Evolutionary conservation across 2,797 vertebrate species (phyloP), one percentile per base, ranked within the genome.

Genomic region (Rallus crepitans): DNA sequence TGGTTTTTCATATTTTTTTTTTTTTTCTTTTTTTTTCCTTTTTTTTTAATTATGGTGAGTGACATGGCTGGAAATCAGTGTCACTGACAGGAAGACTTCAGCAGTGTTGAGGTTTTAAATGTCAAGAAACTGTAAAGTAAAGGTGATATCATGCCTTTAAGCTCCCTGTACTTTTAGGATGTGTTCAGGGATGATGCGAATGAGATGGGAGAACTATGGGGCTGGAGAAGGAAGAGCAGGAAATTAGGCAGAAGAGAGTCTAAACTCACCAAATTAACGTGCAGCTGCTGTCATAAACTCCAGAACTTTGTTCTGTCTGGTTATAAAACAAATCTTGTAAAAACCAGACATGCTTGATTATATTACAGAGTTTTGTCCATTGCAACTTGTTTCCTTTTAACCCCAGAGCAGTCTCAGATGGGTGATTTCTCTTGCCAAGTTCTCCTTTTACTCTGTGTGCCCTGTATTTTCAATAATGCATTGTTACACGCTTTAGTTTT

Each of bases 141-240:
- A 78, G 12, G 4, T 23, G 27, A 23, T 15, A 64, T 50, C 30
- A 31, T 2, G 6, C 3, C 12, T 70, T 57, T 13, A 23, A 37
- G 12, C 2, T 12, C 27, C 14, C 8, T 31, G 20, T 24, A 37
- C 21, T 84, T 83, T 92, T 27, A 31, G 57, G 35, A 28, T 8
- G 4, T 2, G 1, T n/a, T 63, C 2, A 0, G 25, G 21, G 11
- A 17, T 65, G 48, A 16, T 15, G 6, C 12, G 33, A 60, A 79
- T 39, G 47, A 71, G 27, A 45, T 3, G 3, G 23, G 6, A 65
- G 27, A 25, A 9, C 1, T 23, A 2, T 14, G 9, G 15, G 16
- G 20, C 8, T 88, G 64, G 33, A 57, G 47, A 61, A 50, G 40
- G 15, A 52, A 18, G 9, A 60, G 19, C 12, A 30, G 47, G 27